A percentile compares a stretch with the other conserved stretches of the same genome.
These are phyloP conservation scores for Trisateles emortualis DNA, from an alignment of 2,888 invertebrate genomes.

Conservation along the genomic window DNA sequence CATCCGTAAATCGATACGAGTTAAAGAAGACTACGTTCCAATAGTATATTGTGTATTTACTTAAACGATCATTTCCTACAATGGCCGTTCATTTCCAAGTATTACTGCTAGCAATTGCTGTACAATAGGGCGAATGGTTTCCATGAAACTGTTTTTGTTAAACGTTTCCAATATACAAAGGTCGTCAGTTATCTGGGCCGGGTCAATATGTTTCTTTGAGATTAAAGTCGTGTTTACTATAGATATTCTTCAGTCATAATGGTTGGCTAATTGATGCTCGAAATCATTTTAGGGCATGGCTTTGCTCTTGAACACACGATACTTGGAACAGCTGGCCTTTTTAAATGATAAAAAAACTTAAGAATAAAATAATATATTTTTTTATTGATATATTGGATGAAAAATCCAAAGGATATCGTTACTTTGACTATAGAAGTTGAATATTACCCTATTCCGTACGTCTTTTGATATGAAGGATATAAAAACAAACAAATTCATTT, in stretches of 20 bases:
- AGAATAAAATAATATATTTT: too few relatives aligned
- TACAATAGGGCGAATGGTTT: constrained; percentile 28
- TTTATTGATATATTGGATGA: too few relatives aligned
- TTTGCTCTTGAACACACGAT: too few relatives aligned
- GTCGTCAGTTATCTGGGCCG: constrained; percentile 1
- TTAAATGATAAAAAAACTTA: too few relatives aligned
- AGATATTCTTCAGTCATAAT: not conserved
- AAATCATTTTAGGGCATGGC: too few relatives aligned
- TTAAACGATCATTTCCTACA: constrained; percentile 24
- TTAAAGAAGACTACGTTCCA: constrained; percentile 17
- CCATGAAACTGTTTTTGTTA: constrained; percentile 23
- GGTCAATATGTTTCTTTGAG: not conserved
- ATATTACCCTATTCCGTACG: too few relatives aligned
- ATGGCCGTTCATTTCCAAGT: constrained; percentile 28
- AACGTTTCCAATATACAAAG: constrained; percentile 21
- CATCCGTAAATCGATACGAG: not conserved
- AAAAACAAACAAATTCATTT: too few relatives aligned
- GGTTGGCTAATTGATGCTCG: too few relatives aligned
- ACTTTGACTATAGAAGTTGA: too few relatives aligned
- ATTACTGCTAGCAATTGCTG: constrained; percentile 20
- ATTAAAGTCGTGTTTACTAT: not conserved
- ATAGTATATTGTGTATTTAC: constrained; percentile 22
- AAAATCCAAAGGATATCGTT: too few relatives aligned
- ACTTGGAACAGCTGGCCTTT: too few relatives aligned
- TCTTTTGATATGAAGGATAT: too few relatives aligned